Conservation (phyloP, 2,888 invertebrate genomes). For the Philaethria dido region DNA sequence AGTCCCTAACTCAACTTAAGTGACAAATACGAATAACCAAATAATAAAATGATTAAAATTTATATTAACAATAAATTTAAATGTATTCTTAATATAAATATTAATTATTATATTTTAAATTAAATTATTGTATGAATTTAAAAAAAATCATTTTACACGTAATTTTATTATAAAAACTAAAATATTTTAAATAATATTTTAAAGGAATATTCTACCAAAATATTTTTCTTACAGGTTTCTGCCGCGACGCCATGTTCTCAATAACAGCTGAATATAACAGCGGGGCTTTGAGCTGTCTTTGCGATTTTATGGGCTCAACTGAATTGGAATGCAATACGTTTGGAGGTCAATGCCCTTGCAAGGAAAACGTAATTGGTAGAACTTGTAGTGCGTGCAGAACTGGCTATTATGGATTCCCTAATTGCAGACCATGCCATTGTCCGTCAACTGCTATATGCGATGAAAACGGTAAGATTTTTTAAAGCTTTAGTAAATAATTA, state of each 20-base stretch:
- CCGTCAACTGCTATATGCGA: conserved; percentile 93
- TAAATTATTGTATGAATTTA: too few relatives aligned
- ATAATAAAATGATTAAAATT: too few relatives aligned
- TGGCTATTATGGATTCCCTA: conserved; percentile 97
- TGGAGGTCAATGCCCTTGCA: conserved; percentile 98
- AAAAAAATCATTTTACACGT: too few relatives aligned
- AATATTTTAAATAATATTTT: too few relatives aligned
- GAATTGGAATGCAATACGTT: conserved; percentile 94
- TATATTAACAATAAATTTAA: too few relatives aligned
- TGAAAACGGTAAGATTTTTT: conserved; percentile 74
- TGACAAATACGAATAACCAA: too few relatives aligned
- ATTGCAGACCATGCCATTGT: conserved; percentile 95
- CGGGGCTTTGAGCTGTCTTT: conserved; percentile 94
- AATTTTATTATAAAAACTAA: too few relatives aligned
- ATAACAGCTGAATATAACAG: conserved; percentile 97
- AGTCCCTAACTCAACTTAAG: too few relatives aligned
- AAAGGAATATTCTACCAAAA: too few relatives aligned
- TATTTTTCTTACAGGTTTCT: conserved; percentile 86
- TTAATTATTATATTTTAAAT: too few relatives aligned
- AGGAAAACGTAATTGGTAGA: conserved; percentile 96
- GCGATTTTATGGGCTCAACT: conserved; percentile 93
- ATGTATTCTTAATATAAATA: too few relatives aligned
- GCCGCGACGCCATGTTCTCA: conserved; percentile 95
- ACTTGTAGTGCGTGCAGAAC: conserved; percentile 93
- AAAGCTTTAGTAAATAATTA: too few relatives aligned